phyloP scores from a whole-genome alignment of 2,888 invertebrate genomes.

The Unio pictorum region DNA sequence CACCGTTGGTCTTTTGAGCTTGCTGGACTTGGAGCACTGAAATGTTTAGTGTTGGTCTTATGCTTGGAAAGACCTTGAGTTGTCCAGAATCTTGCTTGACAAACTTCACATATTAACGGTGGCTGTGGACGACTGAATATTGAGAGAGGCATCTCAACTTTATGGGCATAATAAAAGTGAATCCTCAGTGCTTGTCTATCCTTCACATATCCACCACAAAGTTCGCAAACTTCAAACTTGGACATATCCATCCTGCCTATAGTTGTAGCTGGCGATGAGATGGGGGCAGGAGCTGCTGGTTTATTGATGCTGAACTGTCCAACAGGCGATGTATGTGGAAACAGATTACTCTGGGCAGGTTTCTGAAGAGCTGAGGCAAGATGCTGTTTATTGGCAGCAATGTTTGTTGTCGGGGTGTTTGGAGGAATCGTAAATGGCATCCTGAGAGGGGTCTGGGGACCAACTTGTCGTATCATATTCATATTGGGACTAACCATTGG shows the following conservation, averaged over 20 bases:
- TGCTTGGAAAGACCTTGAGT: slow-evolving; percentile 97
- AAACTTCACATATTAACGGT: slow-evolving; percentile 95
- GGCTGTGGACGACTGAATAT: slow-evolving; percentile 75
- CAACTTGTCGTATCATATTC: too few relatives aligned
- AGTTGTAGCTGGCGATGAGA: slow-evolving; percentile 10
- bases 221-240: slow-evolving; percentile 81
- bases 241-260: slow-evolving; percentile 29
- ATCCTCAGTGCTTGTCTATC: slow-evolving; percentile 93
- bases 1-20: slow-evolving; percentile 27
- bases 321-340: too few relatives aligned
- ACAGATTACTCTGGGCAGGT: too few relatives aligned
- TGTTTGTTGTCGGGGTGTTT: background rate
- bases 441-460: too few relatives aligned
- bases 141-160: slow-evolving; percentile 73
- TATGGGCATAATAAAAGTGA: slow-evolving; percentile 98
- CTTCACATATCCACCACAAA: slow-evolving; percentile 97
- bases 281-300: too few relatives aligned
- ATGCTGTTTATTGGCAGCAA: too few relatives aligned
- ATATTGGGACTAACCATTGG: too few relatives aligned
- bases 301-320: too few relatives aligned
- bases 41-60: slow-evolving; percentile 77
- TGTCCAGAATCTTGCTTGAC: slow-evolving; percentile 96
- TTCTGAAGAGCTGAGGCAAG: background rate
- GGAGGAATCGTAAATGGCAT: background rate
- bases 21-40: slow-evolving; percentile 13